phyloP scores from a whole-genome alignment of 2,888 invertebrate species.

The Volucella bombylans region DNA sequence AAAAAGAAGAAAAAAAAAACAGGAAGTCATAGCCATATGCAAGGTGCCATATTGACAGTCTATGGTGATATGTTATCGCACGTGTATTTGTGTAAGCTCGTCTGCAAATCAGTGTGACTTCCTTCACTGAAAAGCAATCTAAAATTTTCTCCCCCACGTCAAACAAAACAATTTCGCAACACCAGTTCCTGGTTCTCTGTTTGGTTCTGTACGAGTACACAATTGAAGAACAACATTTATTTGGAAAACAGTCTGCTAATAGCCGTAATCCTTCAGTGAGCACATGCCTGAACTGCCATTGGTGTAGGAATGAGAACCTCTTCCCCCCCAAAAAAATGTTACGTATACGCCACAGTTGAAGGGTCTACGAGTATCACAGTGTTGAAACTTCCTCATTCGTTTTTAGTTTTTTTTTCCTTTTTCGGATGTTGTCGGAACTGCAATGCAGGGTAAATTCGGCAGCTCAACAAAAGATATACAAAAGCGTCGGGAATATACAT shows the following conservation, averaged over 20 bases:
- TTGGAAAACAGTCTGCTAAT: slow-evolving; percentile 4
- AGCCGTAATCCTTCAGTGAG: neutral
- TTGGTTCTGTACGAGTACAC: too few relatives aligned
- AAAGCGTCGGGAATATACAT: neutral
- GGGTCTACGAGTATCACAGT: neutral
- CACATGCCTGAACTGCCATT: neutral
- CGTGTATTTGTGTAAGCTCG: too few relatives aligned
- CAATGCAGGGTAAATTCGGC: slow-evolving; percentile 14
- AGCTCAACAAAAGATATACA: neutral
- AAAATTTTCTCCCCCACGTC: too few relatives aligned
- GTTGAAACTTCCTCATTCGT: neutral
- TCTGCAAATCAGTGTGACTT: too few relatives aligned
- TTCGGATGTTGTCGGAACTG: neutral
- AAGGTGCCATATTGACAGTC: too few relatives aligned
- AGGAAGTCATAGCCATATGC: too few relatives aligned
- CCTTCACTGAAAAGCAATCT: too few relatives aligned
- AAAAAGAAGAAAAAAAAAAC: too few relatives aligned
- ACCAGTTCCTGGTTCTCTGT: too few relatives aligned
- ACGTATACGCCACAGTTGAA: slow-evolving; percentile 14
- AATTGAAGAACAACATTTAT: neutral
- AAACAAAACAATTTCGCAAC: too few relatives aligned
- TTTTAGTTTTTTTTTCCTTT: neutral
- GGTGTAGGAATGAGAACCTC: too few relatives aligned
- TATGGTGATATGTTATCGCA: too few relatives aligned
- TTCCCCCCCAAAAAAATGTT: neutral